phyloP scores from a whole-genome alignment of 2,888 invertebrate genomes.

The Hylaea fasciaria region DNA sequence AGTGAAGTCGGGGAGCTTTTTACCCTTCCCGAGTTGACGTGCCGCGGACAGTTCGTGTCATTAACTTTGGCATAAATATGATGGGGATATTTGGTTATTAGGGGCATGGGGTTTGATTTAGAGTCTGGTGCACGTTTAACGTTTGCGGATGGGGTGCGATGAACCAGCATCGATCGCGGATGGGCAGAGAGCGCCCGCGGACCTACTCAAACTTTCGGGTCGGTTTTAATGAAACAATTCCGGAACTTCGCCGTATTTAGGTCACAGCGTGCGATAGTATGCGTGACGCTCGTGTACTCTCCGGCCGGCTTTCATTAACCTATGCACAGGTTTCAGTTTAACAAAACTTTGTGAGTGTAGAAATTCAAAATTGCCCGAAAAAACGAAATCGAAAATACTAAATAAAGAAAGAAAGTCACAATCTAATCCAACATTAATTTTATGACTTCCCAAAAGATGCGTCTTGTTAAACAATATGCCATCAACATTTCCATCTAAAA shows the following conservation, averaged over 20 bases:
- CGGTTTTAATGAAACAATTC: slow-evolving; percentile 79
- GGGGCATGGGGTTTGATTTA: slow-evolving; percentile 44
- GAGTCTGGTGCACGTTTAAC: slow-evolving; percentile 60
- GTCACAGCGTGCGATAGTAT: slow-evolving; percentile 73
- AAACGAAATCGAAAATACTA: too few relatives aligned
- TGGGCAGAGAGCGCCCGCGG: slow-evolving; percentile 61
- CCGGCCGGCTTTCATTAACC: slow-evolving; percentile 32
- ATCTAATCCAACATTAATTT: slow-evolving; percentile 34
- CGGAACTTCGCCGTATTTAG: slow-evolving; percentile 70
- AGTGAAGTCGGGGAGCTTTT: slow-evolving; percentile 78
- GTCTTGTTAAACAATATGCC: slow-evolving; percentile 77
- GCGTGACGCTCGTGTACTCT: slow-evolving; percentile 50
- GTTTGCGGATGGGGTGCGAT: slow-evolving; percentile 65
- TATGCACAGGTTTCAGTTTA: slow-evolving; percentile 13
- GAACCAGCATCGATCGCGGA: slow-evolving; percentile 73
- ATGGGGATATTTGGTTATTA: slow-evolving; percentile 60
- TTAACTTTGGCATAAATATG: slow-evolving; percentile 61
- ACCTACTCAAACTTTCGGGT: slow-evolving; percentile 75
- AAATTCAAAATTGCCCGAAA: neutral
- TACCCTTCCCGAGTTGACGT: slow-evolving; percentile 70
- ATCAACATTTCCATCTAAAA: slow-evolving; percentile 79
- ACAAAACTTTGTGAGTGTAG: neutral
- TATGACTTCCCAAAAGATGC: slow-evolving; percentile 49
- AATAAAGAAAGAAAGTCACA: slow-evolving; percentile 7
- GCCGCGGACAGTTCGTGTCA: slow-evolving; percentile 62